phyloP scores from a whole-genome alignment of 1,140 invertebrate genomes.

The Leptopilina boulardi region DNA sequence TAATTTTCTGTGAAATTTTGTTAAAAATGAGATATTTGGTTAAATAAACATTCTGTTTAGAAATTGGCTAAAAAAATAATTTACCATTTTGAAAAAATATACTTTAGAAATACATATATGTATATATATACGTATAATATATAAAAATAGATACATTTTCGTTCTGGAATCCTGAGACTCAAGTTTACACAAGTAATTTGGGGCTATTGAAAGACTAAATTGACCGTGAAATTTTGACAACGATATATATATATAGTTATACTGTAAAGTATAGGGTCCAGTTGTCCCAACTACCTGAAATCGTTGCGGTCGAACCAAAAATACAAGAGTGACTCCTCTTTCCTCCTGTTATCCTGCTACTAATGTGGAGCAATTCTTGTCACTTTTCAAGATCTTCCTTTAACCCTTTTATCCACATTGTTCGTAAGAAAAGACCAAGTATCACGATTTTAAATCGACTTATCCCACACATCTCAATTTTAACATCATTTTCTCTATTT shows the following conservation, averaged over 20 bases:
- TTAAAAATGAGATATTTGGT: too few species aligned
- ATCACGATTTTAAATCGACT: background rate
- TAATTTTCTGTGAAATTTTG: too few species aligned
- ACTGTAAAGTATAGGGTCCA: too few species aligned
- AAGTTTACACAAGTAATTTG: constrained; percentile 62
- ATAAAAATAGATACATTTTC: constrained; percentile 36
- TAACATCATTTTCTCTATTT: background rate
- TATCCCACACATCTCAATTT: too few species aligned
- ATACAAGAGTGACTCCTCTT: constrained; percentile 38
- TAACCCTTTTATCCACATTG: background rate
- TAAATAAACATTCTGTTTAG: constrained; percentile 14
- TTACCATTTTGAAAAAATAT: too few species aligned
- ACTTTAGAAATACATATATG: too few species aligned
- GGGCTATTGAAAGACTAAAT: constrained; percentile 54
- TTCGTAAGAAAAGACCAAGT: background rate
- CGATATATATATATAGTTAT: too few species aligned
- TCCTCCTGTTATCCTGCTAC: constrained; percentile 50
- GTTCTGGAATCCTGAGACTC: constrained; percentile 53
- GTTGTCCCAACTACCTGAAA: constrained; percentile 23
- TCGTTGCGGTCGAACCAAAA: constrained; percentile 37
- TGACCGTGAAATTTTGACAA: constrained; percentile 53
- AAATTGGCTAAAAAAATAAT: constrained; percentile 39
- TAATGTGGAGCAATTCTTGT: constrained; percentile 50
- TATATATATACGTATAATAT: too few species aligned
- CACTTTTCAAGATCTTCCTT: background rate